Evolutionary conservation across 2,113 vertebrate genomes (phyloP).

Genomic region (Scatophagus argus): DNA sequence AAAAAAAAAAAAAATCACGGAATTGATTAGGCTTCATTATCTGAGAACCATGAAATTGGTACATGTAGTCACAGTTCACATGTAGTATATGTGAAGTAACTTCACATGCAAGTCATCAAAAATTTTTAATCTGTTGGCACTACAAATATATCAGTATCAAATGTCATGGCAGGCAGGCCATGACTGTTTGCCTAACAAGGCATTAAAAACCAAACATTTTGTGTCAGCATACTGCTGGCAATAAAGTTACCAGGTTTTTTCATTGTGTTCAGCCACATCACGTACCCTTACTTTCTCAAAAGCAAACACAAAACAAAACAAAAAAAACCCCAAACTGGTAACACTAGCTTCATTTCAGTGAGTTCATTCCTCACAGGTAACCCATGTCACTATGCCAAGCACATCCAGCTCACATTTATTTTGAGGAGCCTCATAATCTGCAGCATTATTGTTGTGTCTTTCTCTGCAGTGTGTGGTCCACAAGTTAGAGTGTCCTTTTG

Average conservation of each 20-base stretch:
- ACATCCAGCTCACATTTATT: not conserved
- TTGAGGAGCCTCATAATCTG: not conserved
- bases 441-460: not conserved
- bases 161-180: too few species aligned
- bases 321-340: not conserved
- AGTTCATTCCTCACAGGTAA: not conserved
- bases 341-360: not conserved
- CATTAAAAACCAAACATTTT: not conserved
- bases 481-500: constrained; percentile 20
- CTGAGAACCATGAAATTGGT: too few species aligned
- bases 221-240: not conserved
- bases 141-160: too few species aligned
- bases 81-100: too few species aligned
- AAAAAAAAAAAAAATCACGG: too few species aligned
- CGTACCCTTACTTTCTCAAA: not conserved
- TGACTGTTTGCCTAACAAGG: too few species aligned
- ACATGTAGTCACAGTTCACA: too few species aligned
- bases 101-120: too few species aligned
- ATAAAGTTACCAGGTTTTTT: not conserved
- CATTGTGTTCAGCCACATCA: not conserved
- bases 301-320: not conserved
- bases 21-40: too few species aligned
- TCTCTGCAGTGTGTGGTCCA: constrained; percentile 22
- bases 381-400: not conserved
- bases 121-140: too few species aligned